Base-by-base conservation (phyloP, 1,140 invertebrate species). In the Anoplolepis gracilipes region DNA sequence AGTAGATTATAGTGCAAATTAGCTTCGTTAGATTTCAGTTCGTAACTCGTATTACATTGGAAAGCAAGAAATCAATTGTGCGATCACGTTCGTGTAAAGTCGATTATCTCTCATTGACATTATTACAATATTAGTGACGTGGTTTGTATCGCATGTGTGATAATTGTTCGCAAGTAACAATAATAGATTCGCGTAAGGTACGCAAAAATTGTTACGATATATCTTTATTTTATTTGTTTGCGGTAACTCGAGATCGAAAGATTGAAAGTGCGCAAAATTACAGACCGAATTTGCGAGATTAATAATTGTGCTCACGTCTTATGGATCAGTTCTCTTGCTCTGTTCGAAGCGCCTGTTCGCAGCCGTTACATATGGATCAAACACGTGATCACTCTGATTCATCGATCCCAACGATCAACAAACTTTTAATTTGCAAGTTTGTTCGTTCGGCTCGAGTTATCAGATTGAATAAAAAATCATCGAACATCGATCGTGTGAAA, bases 401-500 rank as follows among this genome's bases (percentile, higher is more conserved):
- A 94, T 94, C 94, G 94, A 94, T 94, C 94, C 94, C 53, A 92
- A 93, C 94, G 94, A 93, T 94, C 94, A 95, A 94, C 91, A 95
- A 95, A 95, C 94, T 95, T 94, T 91, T 92, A 86, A 93, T 88
- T 88, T 86, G 46, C 82, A 92, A 95, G 94, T 95, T 95, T 95
- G 94, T 95, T 95, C 94, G 94, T 95, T 95, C 93, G 94, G 94
- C 94, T 95, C 94, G 94, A 95, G 93, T 94, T 94, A 95, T 94
- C 91, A 91, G 90, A 87, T 92, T 92, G 90, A 89, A 79, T 84
- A 65, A 73, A 86, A 69, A 33, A 75, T 89, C 72, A 87, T 72
- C 49, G 49, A 73, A 61, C 64, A 64, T 0, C 13, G 13, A 46
- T 25, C 5, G 42, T n/a, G 3, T 13, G 28, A 53, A 55, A 86